phyloP scores from a whole-genome alignment of 2,888 invertebrate genomes.

The Drosophila prolongata region DNA sequence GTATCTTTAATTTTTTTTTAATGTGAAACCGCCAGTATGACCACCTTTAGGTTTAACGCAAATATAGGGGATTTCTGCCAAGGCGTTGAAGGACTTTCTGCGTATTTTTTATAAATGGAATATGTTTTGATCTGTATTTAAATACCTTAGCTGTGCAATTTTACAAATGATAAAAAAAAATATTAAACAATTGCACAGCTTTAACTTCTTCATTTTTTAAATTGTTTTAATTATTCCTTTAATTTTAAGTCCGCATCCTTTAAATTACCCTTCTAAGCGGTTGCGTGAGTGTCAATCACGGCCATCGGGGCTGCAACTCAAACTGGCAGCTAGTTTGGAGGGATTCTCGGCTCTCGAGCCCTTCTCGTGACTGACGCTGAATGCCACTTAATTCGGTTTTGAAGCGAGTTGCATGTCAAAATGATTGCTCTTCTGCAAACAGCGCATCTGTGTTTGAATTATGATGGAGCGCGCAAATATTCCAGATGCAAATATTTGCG shows the following conservation, averaged over 20 bases:
- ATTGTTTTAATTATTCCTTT: neutral
- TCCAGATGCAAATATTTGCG: constrained; percentile 84
- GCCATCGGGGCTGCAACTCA: constrained; percentile 45
- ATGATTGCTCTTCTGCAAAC: constrained; percentile 84
- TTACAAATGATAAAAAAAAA: too few species aligned
- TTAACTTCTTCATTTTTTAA: neutral
- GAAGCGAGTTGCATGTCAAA: constrained; percentile 83
- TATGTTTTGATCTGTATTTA: too few species aligned
- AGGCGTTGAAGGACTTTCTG: too few species aligned
- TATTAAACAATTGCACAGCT: too few species aligned
- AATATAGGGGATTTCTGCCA: too few species aligned
- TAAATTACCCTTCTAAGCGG: constrained; percentile 28
- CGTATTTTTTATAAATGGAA: too few species aligned
- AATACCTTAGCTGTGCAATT: too few species aligned
- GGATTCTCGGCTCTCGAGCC: constrained; percentile 13
- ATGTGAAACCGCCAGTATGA: too few species aligned
- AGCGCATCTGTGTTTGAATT: constrained; percentile 84
- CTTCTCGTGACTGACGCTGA: constrained; percentile 70
- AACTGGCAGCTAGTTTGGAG: constrained; percentile 24
- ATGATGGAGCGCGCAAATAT: constrained; percentile 84
- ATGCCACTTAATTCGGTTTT: constrained; percentile 83
- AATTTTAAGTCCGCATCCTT: neutral
- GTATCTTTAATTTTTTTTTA: too few species aligned
- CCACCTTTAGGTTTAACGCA: too few species aligned
- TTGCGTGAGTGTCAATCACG: constrained; percentile 73